phyloP scores from a whole-genome alignment of 92 coral and sea anemone species.

The Palythoa heliodiscus region DNA sequence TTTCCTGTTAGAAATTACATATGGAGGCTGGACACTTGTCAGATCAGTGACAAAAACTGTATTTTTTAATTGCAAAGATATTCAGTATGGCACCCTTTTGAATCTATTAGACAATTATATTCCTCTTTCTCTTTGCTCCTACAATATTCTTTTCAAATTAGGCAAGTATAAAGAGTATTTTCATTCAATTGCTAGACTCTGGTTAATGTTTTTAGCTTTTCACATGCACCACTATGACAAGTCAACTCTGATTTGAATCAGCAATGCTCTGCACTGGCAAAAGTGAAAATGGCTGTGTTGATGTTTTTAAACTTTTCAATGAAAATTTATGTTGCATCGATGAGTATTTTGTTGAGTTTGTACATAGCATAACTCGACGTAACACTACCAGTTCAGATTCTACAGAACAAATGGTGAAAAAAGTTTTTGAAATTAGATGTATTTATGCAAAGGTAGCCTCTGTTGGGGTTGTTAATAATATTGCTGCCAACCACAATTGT shows the following conservation, averaged over 20 bases:
- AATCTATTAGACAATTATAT: constrained; percentile 45
- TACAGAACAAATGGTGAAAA: too few species aligned
- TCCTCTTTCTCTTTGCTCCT: constrained; percentile 56
- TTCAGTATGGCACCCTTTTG: constrained; percentile 55
- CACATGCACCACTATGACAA: constrained; percentile 65
- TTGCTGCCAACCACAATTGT: constrained; percentile 6
- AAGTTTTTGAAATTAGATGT: constrained; percentile 13
- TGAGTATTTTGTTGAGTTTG: too few species aligned
- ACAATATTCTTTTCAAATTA: constrained; percentile 58
- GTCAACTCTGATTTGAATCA: constrained; percentile 54
- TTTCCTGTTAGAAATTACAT: constrained; percentile 50
- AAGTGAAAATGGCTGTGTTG: constrained; percentile 35
- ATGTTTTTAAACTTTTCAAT: constrained; percentile 43
- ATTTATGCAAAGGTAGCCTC: constrained; percentile 47
- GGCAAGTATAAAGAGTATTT: constrained; percentile 54
- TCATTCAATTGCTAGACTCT: constrained; percentile 55
- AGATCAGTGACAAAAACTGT: constrained; percentile 42
- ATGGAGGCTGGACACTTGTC: constrained; percentile 55
- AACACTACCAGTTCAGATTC: too few species aligned
- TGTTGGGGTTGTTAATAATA: constrained; percentile 25
- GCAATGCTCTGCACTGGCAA: constrained; percentile 53
- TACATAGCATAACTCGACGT: too few species aligned
- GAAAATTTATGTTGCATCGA: too few species aligned
- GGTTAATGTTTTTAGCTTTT: constrained; percentile 63
- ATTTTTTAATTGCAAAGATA: constrained; percentile 39